Evolutionary conservation across 2,888 invertebrate genomes (phyloP).

Genomic region (Myopa tessellatipennis): DNA sequence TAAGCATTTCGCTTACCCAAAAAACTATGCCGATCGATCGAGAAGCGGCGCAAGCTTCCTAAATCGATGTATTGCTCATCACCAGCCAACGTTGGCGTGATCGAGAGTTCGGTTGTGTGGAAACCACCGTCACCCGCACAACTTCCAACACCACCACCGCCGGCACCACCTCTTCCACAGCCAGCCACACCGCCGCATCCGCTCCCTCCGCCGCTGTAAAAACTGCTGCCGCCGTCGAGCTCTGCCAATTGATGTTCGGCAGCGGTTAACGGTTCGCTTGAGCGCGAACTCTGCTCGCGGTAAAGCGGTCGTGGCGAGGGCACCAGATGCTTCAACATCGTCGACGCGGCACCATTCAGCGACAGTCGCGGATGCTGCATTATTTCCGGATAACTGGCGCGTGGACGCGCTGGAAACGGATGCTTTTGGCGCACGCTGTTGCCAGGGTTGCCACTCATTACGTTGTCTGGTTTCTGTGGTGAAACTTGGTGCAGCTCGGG

Average conservation of each 20-base stretch:
- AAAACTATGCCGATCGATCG: slow-evolving; percentile 67
- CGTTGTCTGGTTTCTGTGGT: not conserved
- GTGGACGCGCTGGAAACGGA: slow-evolving; percentile 49
- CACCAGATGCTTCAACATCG: slow-evolving; percentile 61
- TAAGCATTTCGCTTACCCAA: slow-evolving; percentile 60
- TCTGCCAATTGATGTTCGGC: slow-evolving; percentile 65
- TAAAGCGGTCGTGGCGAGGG: slow-evolving; percentile 65
- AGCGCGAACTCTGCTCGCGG: slow-evolving; percentile 64
- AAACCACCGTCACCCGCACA: slow-evolving; percentile 53
- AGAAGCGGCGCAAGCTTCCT: slow-evolving; percentile 66
- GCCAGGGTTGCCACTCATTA: slow-evolving; percentile 35
- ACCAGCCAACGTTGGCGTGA: slow-evolving; percentile 63
- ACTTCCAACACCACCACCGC: slow-evolving; percentile 40
- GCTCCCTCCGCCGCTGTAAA: slow-evolving; percentile 51
- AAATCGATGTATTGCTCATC: slow-evolving; percentile 66
- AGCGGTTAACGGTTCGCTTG: slow-evolving; percentile 63
- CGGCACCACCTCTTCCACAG: slow-evolving; percentile 45
- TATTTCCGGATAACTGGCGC: slow-evolving; percentile 63
- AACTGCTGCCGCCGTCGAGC: slow-evolving; percentile 59
- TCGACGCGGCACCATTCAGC: slow-evolving; percentile 60
- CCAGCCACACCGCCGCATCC: slow-evolving; percentile 46
- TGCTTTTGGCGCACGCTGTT: slow-evolving; percentile 9
- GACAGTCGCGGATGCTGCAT: slow-evolving; percentile 65
- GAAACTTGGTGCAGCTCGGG: no score
- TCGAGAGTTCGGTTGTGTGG: slow-evolving; percentile 65